Evolutionary conservation across 2,797 vertebrate species (phyloP).

Genomic region (Hapalemur alaotrensis): DNA sequence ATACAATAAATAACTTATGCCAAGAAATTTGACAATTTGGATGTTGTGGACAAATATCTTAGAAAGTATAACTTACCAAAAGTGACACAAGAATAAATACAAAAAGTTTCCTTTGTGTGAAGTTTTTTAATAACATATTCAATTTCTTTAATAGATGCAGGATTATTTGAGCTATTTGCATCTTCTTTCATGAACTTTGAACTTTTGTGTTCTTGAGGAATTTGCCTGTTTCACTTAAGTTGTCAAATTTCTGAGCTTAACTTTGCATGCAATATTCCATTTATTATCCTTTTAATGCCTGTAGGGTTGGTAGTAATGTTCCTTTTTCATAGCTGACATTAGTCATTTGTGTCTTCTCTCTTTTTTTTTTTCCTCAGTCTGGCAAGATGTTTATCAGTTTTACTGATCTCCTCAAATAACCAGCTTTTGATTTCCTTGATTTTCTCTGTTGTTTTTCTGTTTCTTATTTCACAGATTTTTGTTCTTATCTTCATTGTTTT

Average conservation of each 20-base stretch:
- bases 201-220: not conserved
- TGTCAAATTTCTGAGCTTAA: not conserved
- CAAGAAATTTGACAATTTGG: not conserved
- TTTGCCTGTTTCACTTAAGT: not conserved
- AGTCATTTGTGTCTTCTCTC: not conserved
- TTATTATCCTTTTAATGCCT: not conserved
- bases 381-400: not conserved
- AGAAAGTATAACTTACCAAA: not conserved
- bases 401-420: not conserved
- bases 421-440: not conserved
- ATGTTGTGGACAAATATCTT: not conserved
- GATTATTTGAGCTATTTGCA: not conserved
- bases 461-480: not conserved
- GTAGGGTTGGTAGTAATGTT: not conserved
- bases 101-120: not conserved
- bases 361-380: not conserved
- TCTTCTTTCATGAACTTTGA: not conserved
- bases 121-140: not conserved
- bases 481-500: not conserved
- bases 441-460: not conserved
- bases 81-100: not conserved
- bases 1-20: not conserved
- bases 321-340: not conserved
- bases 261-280: not conserved
- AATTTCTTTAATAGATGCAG: not conserved